These are phyloP conservation scores for Rhyacichthys aspro DNA, from an alignment of 2,797 vertebrate species.

Conservation along the genomic window DNA sequence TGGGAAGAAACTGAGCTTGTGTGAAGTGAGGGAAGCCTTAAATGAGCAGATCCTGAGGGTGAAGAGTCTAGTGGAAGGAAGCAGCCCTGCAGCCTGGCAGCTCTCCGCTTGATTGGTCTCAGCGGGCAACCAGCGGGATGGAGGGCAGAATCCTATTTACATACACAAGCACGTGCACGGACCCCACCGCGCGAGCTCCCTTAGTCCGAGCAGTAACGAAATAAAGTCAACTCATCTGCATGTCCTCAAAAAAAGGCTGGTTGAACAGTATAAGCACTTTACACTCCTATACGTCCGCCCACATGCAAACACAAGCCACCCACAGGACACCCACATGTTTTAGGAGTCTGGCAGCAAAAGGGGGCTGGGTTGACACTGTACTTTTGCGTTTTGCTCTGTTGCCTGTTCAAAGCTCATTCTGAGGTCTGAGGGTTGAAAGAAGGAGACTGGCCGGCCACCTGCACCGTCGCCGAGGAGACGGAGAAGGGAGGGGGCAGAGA, in stretches of 20 bases:
- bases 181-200: constrained; percentile 6
- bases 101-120: constrained; percentile 71
- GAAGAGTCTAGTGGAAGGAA: constrained; percentile 48
- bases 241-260: constrained; percentile 15
- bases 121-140: constrained; percentile 57
- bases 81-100: constrained; percentile 64
- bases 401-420: constrained; percentile 69
- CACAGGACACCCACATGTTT: constrained; percentile 64
- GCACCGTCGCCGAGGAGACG: constrained; percentile 50
- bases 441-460: constrained; percentile 68
- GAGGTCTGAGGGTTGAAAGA: constrained; percentile 48
- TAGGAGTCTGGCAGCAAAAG: constrained; percentile 49
- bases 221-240: constrained; percentile 13
- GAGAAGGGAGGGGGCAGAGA: constrained; percentile 44
- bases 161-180: constrained; percentile 37
- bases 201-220: constrained; percentile 17
- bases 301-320: constrained; percentile 58
- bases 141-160: constrained; percentile 61
- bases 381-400: constrained; percentile 31
- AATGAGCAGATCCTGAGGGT: constrained; percentile 65
- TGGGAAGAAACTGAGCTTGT: constrained; percentile 23
- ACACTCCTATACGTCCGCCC: constrained; percentile 45
- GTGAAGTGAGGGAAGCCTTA: constrained; percentile 61
- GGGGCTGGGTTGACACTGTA: constrained; percentile 47
- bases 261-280: constrained; percentile 23